phyloP scores from a whole-genome alignment of 2,797 vertebrate species.

The Pseudopleuronectes americanus region DNA sequence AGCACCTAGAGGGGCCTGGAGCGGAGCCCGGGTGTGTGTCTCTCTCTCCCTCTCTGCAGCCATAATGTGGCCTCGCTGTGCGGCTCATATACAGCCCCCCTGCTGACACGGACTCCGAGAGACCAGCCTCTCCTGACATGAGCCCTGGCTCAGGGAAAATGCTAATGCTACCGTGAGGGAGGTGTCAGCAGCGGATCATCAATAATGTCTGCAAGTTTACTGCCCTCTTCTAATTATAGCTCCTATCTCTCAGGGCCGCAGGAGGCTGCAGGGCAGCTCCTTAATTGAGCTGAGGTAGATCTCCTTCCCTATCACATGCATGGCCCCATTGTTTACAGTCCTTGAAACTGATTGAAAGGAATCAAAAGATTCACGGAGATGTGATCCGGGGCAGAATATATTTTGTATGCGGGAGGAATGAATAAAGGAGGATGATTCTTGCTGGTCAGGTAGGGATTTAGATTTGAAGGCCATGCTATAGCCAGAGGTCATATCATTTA shows the following conservation, averaged over 20 bases:
- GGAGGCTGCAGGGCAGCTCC: slow-evolving; percentile 69
- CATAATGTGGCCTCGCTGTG: slow-evolving; percentile 62
- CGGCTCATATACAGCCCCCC: slow-evolving; percentile 60
- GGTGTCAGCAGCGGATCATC: slow-evolving; percentile 83
- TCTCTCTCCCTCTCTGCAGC: slow-evolving; percentile 45
- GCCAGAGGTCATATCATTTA: slow-evolving; percentile 79
- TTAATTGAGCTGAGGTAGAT: slow-evolving; percentile 77
- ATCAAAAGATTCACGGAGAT: slow-evolving; percentile 70
- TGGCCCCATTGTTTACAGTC: slow-evolving; percentile 77
- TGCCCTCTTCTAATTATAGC: slow-evolving; percentile 83
- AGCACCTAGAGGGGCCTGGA: slow-evolving; percentile 82
- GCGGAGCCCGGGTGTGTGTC: slow-evolving; percentile 51
- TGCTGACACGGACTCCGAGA: slow-evolving; percentile 69
- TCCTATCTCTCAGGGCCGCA: slow-evolving; percentile 69
- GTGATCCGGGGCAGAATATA: slow-evolving; percentile 44
- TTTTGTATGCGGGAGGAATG: slow-evolving; percentile 62
- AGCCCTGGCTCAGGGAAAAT: slow-evolving; percentile 73
- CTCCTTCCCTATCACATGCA: slow-evolving; percentile 58
- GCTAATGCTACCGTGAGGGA: slow-evolving; percentile 79
- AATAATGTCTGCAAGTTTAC: slow-evolving; percentile 85
- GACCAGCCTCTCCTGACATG: slow-evolving; percentile 70
- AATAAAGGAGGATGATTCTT: slow-evolving; percentile 65
- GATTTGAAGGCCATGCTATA: slow-evolving; percentile 75
- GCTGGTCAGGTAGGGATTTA: slow-evolving; percentile 72
- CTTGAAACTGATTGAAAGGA: slow-evolving; percentile 80